Evolutionary conservation across 2,797 vertebrate species (phyloP), one percentile per base, ranked within the genome.

Genomic region (Fistularia commersonii): DNA sequence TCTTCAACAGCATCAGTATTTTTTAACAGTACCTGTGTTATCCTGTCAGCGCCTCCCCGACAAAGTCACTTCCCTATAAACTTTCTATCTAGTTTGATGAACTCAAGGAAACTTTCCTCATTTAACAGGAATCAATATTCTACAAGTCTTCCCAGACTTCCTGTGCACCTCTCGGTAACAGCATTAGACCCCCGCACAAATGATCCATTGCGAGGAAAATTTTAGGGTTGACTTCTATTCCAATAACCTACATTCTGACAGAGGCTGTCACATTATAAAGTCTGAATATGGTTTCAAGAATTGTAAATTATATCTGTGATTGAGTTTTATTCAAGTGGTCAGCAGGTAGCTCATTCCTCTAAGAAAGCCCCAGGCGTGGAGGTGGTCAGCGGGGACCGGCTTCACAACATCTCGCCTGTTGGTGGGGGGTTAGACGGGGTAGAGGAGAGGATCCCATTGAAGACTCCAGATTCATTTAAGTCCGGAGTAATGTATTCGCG

Each of bases 301-400:
- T 86, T 77, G 79, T 41, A 73, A 85, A 82, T 77, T 76, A 83
- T 80, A 74, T 49, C 61, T 50, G 57, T 83, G 79, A 86, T 83
- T 82, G 82, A 84, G 79, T 82, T 77, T 79, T 84, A 87, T 82
- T 83, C 80, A 87, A 83, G 84, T 83, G 87, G 86, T 86, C 81
- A 86, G 81, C 77, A 70, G 79, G 79, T 50, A 83, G 77, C 81
- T 87, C 76, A 74, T 83, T 82, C 80, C 74, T 81, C 67, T 66
- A 69, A 77, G 79, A 85, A 81, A 80, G 82, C 79, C 80, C 61
- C 49, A 38, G 82, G 84, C 75, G 71, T 68, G 49, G 49, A 76
- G 76, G 58, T 80, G 76, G 82, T 82, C 87, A 81, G 78, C 45
- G 56, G 76, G 74, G 74, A 82, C 33, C 61, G 56, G 81, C 66